Evolutionary conservation across 1,140 invertebrate genomes (phyloP).

Genomic region (Elymnias hypermnestra): DNA sequence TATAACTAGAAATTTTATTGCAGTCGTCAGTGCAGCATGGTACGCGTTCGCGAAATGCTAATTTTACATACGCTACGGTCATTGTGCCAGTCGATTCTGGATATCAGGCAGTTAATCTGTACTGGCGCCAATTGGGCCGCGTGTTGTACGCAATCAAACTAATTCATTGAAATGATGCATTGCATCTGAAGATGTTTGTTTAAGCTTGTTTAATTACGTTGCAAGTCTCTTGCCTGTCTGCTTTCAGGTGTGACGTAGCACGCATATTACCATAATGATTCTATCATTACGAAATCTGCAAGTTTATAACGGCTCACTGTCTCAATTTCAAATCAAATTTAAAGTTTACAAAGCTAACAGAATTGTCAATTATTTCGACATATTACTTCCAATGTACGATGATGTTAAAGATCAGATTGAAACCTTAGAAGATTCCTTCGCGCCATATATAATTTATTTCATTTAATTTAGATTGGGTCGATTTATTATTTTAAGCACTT

Average conservation of each 20-base stretch:
- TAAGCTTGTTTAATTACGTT: conserved; percentile 14
- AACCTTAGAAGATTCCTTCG: too few relatives aligned
- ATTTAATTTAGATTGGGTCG: too few relatives aligned
- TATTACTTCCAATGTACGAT: too few relatives aligned
- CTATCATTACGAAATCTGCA: too few relatives aligned
- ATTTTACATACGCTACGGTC: conserved; percentile 57
- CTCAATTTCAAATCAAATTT: too few relatives aligned
- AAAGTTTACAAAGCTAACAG: too few relatives aligned
- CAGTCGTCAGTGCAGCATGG: conserved; percentile 40
- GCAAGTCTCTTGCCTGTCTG: conserved; percentile 14
- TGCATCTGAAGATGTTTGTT: conserved; percentile 27
- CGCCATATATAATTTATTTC: too few relatives aligned
- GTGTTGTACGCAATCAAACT: conserved; percentile 45
- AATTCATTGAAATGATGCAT: conserved; percentile 37
- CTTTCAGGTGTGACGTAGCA: not conserved
- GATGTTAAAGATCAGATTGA: too few relatives aligned
- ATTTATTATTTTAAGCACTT: too few relatives aligned
- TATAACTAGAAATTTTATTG: conserved; percentile 40
- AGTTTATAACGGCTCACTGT: too few relatives aligned
- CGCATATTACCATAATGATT: too few relatives aligned
- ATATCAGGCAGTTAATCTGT: conserved; percentile 57
- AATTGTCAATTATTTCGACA: too few relatives aligned
- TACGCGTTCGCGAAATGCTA: conserved; percentile 54
- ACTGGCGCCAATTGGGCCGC: conserved; percentile 44
- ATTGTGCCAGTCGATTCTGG: conserved; percentile 50